Percentiles rank a stretch among this genome's conserved stretches.
phyloP scores from a whole-genome alignment of 1,140 invertebrate species.

The Magallana ariakensis region DNA sequence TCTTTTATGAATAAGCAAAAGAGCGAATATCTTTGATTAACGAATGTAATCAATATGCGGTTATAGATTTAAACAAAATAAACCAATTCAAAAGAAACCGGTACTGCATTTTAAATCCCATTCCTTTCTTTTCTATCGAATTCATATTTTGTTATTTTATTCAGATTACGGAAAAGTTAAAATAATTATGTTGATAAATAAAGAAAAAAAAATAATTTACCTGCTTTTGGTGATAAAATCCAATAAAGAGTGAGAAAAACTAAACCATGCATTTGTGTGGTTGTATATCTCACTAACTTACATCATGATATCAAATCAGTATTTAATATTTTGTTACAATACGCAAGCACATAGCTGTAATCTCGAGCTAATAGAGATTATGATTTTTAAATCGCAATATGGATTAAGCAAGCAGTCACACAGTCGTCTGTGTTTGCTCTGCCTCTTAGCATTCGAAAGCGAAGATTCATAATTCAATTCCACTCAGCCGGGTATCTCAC shows the following conservation, averaged over 20 bases:
- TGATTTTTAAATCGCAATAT: constrained; percentile 6
- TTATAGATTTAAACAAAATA: too few relatives aligned
- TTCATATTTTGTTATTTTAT: too few relatives aligned
- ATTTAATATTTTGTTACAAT: not conserved
- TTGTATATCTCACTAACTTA: not conserved
- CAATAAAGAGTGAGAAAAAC: not conserved
- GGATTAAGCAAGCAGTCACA: constrained; percentile 7
- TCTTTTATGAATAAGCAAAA: too few relatives aligned
- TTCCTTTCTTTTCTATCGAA: too few relatives aligned
- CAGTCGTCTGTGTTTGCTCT: not conserved
- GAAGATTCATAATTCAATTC: constrained; percentile 9
- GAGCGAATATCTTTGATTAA: too few relatives aligned
- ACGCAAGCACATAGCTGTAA: constrained; percentile 3
- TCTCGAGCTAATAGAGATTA: not conserved
- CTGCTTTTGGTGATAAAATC: not conserved
- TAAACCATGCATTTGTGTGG: not conserved
- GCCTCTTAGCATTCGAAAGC: constrained; percentile 2
- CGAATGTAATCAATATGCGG: too few relatives aligned
- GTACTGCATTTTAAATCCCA: too few relatives aligned
- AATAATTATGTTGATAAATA: too few relatives aligned
- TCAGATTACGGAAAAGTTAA: too few relatives aligned
- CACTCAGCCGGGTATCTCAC: not conserved
- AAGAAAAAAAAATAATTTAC: constrained; percentile 9
- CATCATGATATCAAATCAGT: not conserved
- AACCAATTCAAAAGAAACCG: too few relatives aligned